A percentile compares a stretch with the other conserved stretches of the same genome.
These are phyloP conservation scores for Diuraphis noxia DNA, from an alignment of 1,140 invertebrate species.

Conservation along the genomic window DNA sequence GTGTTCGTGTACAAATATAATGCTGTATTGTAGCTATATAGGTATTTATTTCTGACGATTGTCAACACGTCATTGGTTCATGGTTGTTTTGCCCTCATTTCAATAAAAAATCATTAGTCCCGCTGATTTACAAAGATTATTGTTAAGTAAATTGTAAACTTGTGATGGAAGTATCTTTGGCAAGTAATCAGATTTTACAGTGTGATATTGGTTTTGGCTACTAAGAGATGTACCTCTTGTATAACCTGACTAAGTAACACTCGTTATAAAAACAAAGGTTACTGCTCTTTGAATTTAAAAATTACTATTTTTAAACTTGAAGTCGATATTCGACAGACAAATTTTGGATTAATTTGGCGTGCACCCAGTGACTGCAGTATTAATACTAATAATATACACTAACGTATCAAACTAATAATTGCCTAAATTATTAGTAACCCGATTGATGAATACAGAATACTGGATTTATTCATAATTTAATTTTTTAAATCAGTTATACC, in stretches of 20 bases:
- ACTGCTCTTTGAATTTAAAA: neutral
- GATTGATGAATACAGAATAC: neutral
- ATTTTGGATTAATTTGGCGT: neutral
- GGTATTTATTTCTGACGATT: neutral
- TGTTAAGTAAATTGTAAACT: neutral
- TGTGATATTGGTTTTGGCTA: constrained; percentile 4
- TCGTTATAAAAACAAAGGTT: neutral
- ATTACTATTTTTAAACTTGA: constrained; percentile 10
- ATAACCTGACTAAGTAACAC: neutral
- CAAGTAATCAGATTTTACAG: neutral
- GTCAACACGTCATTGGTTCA: neutral
- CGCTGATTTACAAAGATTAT: neutral
- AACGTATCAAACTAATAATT: neutral
- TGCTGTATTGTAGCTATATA: neutral
- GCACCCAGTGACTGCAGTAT: neutral
- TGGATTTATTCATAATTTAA: neutral
- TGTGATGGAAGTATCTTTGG: neutral
- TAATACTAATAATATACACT: neutral
- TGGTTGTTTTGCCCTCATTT: neutral
- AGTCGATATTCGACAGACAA: neutral
- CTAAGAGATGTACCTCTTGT: neutral
- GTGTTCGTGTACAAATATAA: neutral
- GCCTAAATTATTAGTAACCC: neutral
- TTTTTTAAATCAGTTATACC: neutral
- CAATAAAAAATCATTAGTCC: neutral